phyloP scores from a whole-genome alignment of 1,140 invertebrate genomes.

The Dendrolimus punctatus region DNA sequence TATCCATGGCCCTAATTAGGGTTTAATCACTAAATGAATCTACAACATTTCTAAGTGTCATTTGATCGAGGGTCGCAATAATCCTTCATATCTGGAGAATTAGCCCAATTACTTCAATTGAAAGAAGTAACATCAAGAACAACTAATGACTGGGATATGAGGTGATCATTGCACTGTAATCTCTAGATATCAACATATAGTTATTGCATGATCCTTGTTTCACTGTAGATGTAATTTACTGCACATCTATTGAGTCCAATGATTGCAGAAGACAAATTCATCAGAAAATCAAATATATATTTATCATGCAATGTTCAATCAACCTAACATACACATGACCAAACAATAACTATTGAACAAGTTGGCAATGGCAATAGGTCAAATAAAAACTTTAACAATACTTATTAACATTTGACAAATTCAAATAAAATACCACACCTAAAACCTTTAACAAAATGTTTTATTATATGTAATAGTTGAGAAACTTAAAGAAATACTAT shows the following conservation, averaged over 20 bases:
- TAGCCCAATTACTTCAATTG: slow-evolving; percentile 5
- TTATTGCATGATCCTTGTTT: slow-evolving; percentile 9
- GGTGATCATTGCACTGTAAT: slow-evolving; percentile 4
- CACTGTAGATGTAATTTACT: slow-evolving; percentile 3
- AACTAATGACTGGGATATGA: slow-evolving; percentile 8
- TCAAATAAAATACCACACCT: too few relatives aligned
- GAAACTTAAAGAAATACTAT: too few relatives aligned
- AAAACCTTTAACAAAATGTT: too few relatives aligned
- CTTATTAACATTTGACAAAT: too few relatives aligned
- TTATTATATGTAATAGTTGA: too few relatives aligned
- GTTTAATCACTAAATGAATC: slow-evolving; percentile 1
- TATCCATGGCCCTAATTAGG: slow-evolving; percentile 2
- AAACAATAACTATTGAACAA: too few relatives aligned
- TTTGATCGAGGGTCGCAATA: slow-evolving; percentile 5
- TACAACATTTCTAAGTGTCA: slow-evolving; percentile 2
- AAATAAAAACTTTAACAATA: too few relatives aligned
- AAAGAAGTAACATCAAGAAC: slow-evolving; percentile 2
- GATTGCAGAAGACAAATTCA: slow-evolving; percentile 3
- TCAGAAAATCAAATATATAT: slow-evolving; percentile 3
- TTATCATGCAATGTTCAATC: slow-evolving; percentile 6
- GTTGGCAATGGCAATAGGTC: too few relatives aligned
- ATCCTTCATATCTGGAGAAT: slow-evolving; percentile 2
- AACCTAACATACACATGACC: slow-evolving; percentile 1
- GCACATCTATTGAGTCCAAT: slow-evolving; percentile 5
- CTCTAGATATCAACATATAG: slow-evolving; percentile 7